Evolutionary conservation across 2,888 invertebrate species (phyloP).

Genomic region (Myopa tessellatipennis): DNA sequence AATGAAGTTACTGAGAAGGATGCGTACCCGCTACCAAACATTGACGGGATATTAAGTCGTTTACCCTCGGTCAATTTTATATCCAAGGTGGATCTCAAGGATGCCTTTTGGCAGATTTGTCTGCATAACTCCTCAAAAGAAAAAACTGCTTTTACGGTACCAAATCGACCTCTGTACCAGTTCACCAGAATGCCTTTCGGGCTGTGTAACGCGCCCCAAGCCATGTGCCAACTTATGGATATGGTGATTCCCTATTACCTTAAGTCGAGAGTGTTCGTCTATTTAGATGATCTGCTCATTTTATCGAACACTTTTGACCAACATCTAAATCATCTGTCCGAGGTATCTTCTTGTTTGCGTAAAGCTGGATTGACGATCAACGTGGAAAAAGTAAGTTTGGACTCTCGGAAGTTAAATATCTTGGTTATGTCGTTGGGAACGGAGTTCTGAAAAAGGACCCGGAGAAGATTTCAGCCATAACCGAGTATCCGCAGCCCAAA

Average conservation of each 20-base stretch:
- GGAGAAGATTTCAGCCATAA: constrained; percentile 35
- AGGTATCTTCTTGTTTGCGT: constrained; percentile 34
- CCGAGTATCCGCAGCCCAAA: constrained; percentile 33
- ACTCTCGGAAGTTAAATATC: constrained; percentile 29
- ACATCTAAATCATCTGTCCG: constrained; percentile 29
- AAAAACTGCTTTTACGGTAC: constrained; percentile 41
- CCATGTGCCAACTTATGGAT: constrained; percentile 45
- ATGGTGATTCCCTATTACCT: constrained; percentile 41
- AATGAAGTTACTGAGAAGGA: too few relatives aligned
- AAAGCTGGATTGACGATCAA: constrained; percentile 38
- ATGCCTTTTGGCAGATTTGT: constrained; percentile 41
- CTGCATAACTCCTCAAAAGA: constrained; percentile 27
- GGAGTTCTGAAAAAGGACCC: constrained; percentile 35
- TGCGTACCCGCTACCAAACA: constrained; percentile 32
- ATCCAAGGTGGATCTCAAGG: constrained; percentile 34
- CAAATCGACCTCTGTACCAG: neutral
- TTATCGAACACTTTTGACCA: constrained; percentile 30
- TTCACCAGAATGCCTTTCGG: too few relatives aligned
- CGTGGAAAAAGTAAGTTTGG: constrained; percentile 36
- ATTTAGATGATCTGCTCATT: constrained; percentile 44
- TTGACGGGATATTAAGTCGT: constrained; percentile 43
- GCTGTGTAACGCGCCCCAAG: constrained; percentile 18
- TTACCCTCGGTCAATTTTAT: constrained; percentile 40
- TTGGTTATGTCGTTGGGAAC: constrained; percentile 40
- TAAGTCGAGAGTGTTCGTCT: constrained; percentile 38